A percentile compares a stretch with the other conserved stretches of the same genome.
Conservation (phyloP, 2,113 vertebrate genomes). For the Mungos mungo region DNA sequence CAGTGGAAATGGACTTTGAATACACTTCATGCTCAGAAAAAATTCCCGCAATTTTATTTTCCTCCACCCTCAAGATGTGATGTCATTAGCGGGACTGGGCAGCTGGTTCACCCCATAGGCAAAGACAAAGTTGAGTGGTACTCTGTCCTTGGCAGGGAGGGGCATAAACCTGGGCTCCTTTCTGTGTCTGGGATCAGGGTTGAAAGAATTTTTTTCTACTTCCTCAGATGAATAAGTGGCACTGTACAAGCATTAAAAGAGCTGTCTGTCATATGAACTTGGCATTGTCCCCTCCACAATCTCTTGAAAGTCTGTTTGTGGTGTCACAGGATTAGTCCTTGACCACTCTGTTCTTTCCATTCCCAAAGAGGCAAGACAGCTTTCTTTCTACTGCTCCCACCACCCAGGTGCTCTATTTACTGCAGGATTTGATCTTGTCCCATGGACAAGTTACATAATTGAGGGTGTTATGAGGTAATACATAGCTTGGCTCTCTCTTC, state of each 20-base stretch:
- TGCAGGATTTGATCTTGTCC: slow-evolving; percentile 1
- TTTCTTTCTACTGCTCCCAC: background rate
- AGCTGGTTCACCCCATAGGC: slow-evolving; percentile 19
- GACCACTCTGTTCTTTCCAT: slow-evolving; percentile 69
- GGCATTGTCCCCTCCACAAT: slow-evolving; percentile 69
- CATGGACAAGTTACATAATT: slow-evolving; percentile 46
- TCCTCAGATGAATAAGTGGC: slow-evolving; percentile 71
- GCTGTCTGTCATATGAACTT: slow-evolving; percentile 67
- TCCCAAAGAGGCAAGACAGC: slow-evolving; percentile 7
- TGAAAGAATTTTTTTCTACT: slow-evolving; percentile 64
- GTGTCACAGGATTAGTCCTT: slow-evolving; percentile 12
- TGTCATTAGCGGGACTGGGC: background rate
- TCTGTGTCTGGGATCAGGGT: slow-evolving; percentile 63
- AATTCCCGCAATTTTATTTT: background rate
- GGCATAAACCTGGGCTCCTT: background rate
- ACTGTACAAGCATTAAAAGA: slow-evolving; percentile 33
- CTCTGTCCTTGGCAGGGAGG: slow-evolving; percentile 37
- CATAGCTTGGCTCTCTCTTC: background rate
- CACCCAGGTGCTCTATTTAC: slow-evolving; percentile 40
- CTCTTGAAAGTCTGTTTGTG: slow-evolving; percentile 65
- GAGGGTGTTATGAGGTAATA: slow-evolving; percentile 38
- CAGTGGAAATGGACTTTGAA: slow-evolving; percentile 28
- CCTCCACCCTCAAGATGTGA: slow-evolving; percentile 44
- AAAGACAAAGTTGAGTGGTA: background rate
- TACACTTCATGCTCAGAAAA: slow-evolving; percentile 28